phyloP scores from a whole-genome alignment of 2,888 invertebrate species.

The Vannuccia rotundouncinata region DNA sequence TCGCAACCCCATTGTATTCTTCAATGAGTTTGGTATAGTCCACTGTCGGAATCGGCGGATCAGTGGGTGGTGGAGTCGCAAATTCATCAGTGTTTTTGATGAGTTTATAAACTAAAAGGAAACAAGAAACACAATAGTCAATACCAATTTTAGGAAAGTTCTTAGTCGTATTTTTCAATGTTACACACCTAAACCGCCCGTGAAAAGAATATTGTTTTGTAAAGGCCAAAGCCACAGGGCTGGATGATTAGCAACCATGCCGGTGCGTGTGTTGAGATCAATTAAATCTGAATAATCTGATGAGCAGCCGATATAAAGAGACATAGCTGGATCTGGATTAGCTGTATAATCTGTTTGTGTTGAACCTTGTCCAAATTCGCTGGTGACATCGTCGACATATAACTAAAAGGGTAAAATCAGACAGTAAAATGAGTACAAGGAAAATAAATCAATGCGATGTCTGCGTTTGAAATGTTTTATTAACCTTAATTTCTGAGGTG shows the following conservation, averaged over 20 bases:
- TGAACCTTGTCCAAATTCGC: too few species aligned
- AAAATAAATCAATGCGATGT: too few species aligned
- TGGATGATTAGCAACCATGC: constrained; percentile 8
- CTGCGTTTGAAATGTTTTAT: too few species aligned
- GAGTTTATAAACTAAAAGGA: constrained; percentile 17
- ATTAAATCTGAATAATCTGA: neutral
- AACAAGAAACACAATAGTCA: too few species aligned
- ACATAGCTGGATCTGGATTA: neutral
- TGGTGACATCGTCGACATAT: constrained; percentile 19
- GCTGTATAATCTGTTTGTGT: neutral
- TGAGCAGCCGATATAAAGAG: constrained; percentile 14
- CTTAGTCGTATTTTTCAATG: too few species aligned
- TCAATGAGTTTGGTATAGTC: constrained; percentile 25
- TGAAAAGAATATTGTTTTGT: constrained; percentile 15
- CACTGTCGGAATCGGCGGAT: neutral
- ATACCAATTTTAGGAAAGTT: too few species aligned
- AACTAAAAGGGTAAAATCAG: too few species aligned
- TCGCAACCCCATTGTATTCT: neutral
- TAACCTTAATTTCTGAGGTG: constrained; percentile 33
- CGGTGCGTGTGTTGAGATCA: neutral
- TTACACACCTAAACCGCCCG: constrained; percentile 6
- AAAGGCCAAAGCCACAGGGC: constrained; percentile 31
- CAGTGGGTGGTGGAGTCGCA: neutral
- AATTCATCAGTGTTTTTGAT: neutral
- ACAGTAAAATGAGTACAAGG: too few species aligned